A percentile compares a stretch with the other conserved stretches of the same genome.
These are phyloP conservation scores for Turritopsis rubra DNA, from an alignment of 30 jellyfish, hydroid and myxozoan species.

Conservation along the genomic window DNA sequence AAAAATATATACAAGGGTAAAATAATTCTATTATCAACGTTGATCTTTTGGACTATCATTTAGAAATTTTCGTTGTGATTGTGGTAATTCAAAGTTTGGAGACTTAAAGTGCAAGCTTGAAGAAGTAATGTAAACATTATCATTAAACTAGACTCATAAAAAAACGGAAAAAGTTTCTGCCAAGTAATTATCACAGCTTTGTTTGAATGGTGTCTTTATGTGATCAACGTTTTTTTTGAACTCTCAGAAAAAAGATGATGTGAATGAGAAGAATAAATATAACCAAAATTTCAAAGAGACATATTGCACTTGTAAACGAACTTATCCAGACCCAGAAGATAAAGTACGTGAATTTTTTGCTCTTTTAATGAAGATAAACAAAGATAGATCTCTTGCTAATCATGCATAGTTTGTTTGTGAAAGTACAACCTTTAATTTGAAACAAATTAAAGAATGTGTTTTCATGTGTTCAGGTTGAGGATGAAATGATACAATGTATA, in stretches of 20 bases:
- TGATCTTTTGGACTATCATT: too few species aligned
- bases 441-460: too few species aligned
- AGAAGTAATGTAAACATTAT: slow-evolving; percentile 36
- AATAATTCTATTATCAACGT: too few species aligned
- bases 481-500: slow-evolving; percentile 87
- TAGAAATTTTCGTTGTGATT: slow-evolving; percentile 89
- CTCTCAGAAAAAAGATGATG: slow-evolving; percentile 48
- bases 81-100: slow-evolving; percentile 78
- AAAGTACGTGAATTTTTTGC: slow-evolving; percentile 51
- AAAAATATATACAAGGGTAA: too few species aligned
- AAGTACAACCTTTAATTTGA: too few species aligned
- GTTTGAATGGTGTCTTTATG: too few species aligned
- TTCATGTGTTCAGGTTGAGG: slow-evolving; percentile 94
- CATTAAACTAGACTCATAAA: not conserved
- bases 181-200: too few species aligned
- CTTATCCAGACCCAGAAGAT: slow-evolving; percentile 92
- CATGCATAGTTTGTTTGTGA: not conserved
- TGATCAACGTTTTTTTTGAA: too few species aligned
- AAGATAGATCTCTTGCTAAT: too few species aligned
- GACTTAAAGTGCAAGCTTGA: slow-evolving; percentile 49
- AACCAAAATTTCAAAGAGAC: slow-evolving; percentile 78
- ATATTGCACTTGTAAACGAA: slow-evolving; percentile 81
- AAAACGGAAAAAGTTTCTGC: not conserved
- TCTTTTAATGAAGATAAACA: too few species aligned
- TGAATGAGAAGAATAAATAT: slow-evolving; percentile 48